phyloP scores from a whole-genome alignment of 2,797 vertebrate genomes.

The Kryptolebias ocellatus region DNA sequence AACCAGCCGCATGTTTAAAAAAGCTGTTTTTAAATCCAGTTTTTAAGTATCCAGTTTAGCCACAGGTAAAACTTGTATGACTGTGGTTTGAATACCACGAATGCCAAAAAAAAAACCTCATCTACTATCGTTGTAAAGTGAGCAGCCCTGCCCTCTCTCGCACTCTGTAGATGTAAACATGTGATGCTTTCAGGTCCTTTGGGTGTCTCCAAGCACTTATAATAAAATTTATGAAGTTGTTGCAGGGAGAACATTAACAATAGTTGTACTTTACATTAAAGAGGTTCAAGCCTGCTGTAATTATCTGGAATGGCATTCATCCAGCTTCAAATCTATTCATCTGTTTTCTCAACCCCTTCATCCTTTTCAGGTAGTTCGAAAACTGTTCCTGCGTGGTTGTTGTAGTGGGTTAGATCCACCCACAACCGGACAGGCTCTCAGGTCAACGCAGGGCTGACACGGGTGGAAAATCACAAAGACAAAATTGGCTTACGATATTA shows the following conservation, averaged over 20 bases:
- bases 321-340: conserved; percentile 18
- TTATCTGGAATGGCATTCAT: conserved; percentile 9
- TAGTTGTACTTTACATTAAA: conserved; percentile 13
- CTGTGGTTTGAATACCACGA: no score
- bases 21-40: neutral
- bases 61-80: neutral
- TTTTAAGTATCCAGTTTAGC: neutral
- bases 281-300: conserved; percentile 8
- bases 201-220: neutral
- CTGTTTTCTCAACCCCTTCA: conserved; percentile 18
- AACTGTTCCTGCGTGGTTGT: no score
- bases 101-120: neutral
- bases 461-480: conserved; percentile 6
- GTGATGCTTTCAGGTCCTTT: conserved; percentile 4
- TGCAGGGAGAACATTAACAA: conserved; percentile 15
- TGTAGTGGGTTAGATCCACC: neutral
- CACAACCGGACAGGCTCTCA: neutral
- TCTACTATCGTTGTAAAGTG: neutral
- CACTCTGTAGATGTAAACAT: conserved; percentile 3
- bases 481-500: neutral
- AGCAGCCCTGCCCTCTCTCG: neutral
- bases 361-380: neutral
- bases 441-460: neutral
- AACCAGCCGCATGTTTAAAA: no score
- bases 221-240: conserved; percentile 6